These are phyloP conservation scores for Bombus polaris DNA, from an alignment of 1,140 invertebrate species.

Conservation along the genomic window DNA sequence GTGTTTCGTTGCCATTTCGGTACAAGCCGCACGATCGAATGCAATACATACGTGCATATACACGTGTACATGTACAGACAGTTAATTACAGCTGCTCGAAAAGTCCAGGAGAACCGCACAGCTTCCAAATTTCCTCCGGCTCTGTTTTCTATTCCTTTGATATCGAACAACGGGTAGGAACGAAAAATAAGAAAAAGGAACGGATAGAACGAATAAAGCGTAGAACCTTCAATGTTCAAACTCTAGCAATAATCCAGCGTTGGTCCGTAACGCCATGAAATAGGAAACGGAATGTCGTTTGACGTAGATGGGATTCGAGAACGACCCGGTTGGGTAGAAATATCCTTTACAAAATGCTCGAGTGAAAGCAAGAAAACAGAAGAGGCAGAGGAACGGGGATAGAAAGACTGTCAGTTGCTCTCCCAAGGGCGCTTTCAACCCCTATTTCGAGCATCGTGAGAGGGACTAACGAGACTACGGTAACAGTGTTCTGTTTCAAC, in stretches of 20 bases:
- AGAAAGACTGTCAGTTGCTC: constrained; percentile 15
- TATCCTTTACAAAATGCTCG: background rate
- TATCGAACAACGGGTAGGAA: background rate
- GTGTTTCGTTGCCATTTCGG: no score
- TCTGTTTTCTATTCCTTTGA: background rate
- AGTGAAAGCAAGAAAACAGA: background rate
- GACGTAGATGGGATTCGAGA: background rate
- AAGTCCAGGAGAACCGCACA: background rate
- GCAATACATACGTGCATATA: no score
- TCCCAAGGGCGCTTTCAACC: constrained; percentile 11
- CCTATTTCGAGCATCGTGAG: constrained; percentile 26
- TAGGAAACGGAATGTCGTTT: background rate
- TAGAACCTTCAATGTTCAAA: background rate
- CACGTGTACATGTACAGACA: no score
- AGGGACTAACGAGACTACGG: constrained; percentile 35
- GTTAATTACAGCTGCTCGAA: background rate
- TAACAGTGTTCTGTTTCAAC: constrained; percentile 14
- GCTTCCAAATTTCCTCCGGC: background rate
- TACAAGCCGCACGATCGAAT: background rate
- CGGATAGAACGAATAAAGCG: background rate
- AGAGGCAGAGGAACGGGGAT: background rate
- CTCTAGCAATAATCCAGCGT: background rate
- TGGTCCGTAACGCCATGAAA: background rate
- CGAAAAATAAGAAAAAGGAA: background rate
- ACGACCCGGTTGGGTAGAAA: background rate